A percentile compares a stretch with the other conserved stretches of the same genome.
phyloP scores from a whole-genome alignment of 2,113 vertebrate species.

The Eulemur rufifrons region DNA sequence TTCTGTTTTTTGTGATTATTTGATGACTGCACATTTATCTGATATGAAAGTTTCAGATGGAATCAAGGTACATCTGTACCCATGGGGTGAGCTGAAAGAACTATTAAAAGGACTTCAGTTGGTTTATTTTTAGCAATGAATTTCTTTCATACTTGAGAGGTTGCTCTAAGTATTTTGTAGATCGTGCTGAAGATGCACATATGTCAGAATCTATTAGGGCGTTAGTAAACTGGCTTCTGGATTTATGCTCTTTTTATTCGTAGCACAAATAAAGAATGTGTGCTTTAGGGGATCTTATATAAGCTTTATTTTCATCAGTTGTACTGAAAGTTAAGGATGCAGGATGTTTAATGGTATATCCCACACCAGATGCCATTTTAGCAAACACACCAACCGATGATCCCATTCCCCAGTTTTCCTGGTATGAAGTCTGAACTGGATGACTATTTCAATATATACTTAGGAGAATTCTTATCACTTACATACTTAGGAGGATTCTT shows the following conservation, averaged over 20 bases:
- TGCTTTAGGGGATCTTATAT: neutral
- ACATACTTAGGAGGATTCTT: neutral
- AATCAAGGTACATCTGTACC: neutral
- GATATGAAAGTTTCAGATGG: conserved; percentile 20
- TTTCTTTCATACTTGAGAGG: conserved; percentile 27
- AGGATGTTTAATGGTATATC: neutral
- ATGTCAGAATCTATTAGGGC: neutral
- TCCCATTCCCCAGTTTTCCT: neutral
- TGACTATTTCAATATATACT: neutral
- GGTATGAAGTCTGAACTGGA: neutral
- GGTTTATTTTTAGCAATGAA: conserved; percentile 52
- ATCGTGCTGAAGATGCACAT: conserved; percentile 7
- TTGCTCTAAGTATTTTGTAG: conserved; percentile 26
- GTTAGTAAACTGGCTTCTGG: neutral
- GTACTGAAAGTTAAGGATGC: neutral
- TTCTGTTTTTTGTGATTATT: neutral
- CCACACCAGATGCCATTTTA: neutral
- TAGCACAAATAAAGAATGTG: neutral
- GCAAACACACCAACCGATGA: neutral
- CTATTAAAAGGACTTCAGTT: neutral
- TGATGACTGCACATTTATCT: neutral
- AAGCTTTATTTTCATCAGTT: neutral
- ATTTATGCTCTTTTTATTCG: neutral
- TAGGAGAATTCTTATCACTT: neutral
- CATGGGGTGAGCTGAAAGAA: neutral